Evolutionary conservation across 1,140 invertebrate species (phyloP).

Genomic region (Hermatobates lingyangjiaoensis): DNA sequence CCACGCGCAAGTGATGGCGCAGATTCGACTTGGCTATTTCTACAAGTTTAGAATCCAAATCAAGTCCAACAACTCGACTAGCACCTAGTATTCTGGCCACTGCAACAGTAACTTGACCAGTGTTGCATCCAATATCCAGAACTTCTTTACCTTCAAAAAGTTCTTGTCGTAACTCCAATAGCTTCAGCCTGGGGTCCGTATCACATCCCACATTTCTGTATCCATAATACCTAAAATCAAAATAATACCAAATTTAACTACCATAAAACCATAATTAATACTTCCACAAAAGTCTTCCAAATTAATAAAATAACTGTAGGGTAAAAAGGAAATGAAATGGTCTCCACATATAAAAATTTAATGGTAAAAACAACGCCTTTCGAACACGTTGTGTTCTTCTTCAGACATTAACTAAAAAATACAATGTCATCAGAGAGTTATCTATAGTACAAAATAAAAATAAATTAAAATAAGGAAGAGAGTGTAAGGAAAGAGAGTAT

Average conservation of each 20-base stretch:
- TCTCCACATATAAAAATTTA: too few relatives aligned
- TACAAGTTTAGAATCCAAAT: conserved; percentile 62
- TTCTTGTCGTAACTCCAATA: conserved; percentile 55
- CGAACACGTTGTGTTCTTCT: too few relatives aligned
- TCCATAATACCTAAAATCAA: conserved; percentile 63
- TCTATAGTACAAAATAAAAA: too few relatives aligned
- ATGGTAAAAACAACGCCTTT: too few relatives aligned
- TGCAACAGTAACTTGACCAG: conserved; percentile 77
- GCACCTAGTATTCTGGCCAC: conserved; percentile 72
- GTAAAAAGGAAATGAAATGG: too few relatives aligned
- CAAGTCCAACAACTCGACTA: conserved; percentile 54
- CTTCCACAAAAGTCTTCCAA: too few relatives aligned
- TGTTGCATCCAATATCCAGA: conserved; percentile 94
- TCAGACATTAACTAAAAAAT: too few relatives aligned
- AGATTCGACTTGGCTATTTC: conserved; percentile 56
- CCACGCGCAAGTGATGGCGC: conserved; percentile 45
- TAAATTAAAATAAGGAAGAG: too few relatives aligned
- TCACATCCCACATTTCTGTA: conserved; percentile 69
- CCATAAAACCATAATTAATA: too few relatives aligned
- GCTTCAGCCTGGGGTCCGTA: conserved; percentile 59
- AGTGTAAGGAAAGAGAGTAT: too few relatives aligned
- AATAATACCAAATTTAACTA: conserved; percentile 1
- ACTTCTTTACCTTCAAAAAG: conserved; percentile 81
- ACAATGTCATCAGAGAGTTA: too few relatives aligned
- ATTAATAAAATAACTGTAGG: too few relatives aligned